phyloP scores from a whole-genome alignment of 2,113 vertebrate species.

The Apodemus speciosus region DNA sequence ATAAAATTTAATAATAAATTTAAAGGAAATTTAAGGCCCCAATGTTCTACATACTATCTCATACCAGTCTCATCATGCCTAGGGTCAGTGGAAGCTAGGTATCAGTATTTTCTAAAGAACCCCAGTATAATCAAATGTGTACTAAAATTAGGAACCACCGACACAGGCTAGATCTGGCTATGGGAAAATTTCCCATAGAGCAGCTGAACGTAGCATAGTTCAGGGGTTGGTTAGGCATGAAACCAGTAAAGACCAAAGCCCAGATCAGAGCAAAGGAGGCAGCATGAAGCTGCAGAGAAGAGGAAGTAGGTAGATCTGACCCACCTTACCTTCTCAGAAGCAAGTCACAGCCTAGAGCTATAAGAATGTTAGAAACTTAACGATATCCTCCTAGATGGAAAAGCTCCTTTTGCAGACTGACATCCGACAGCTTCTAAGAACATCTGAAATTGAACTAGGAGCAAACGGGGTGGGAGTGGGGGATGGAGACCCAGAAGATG shows the following conservation, averaged over 20 bases:
- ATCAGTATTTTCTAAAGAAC: not conserved
- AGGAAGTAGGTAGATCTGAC: not conserved
- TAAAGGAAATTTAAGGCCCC: not conserved
- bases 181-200: not conserved
- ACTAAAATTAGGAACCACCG: not conserved
- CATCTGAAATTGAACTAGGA: not conserved
- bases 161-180: not conserved
- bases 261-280: not conserved
- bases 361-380: not conserved
- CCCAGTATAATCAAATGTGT: not conserved
- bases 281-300: not conserved
- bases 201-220: not conserved
- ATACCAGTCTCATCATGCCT: not conserved
- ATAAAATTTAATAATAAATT: too few relatives aligned
- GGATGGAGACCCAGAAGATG: not conserved
- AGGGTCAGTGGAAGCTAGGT: not conserved
- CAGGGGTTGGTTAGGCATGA: not conserved
- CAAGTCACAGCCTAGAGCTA: not conserved
- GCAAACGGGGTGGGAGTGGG: not conserved
- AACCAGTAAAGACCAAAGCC: not conserved
- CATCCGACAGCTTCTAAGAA: not conserved
- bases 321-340: not conserved
- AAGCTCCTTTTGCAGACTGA: not conserved
- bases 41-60: too few relatives aligned
- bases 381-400: not conserved